Base-by-base conservation (phyloP, 2,797 vertebrate genomes). In the Sebastes flavidus region DNA sequence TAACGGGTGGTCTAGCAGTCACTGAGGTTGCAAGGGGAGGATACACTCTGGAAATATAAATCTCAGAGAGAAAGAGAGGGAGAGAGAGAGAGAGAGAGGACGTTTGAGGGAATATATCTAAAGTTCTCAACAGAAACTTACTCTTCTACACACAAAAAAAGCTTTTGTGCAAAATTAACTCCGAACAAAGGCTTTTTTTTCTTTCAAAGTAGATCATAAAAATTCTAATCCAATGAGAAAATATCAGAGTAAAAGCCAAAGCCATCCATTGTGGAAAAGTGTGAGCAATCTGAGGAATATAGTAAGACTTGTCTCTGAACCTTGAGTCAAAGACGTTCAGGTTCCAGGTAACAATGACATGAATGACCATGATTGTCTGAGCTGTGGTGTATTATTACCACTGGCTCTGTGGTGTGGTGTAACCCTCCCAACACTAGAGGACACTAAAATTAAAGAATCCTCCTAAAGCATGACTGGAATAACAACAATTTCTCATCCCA, bases 11-110 rank as follows among this genome's bases (percentile, higher is more conserved):
- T 81, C 74, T 30, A 32, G 68, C 75, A 83, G 79, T 58, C 78
- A 85, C 14, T 69, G 62, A 79, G 68, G 77, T n/a, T 72, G 49
- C 72, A 74, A 75, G 59, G 49, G 54, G 66, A 76, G 54, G 69
- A 83, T 30, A 72, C 69, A 78, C 62, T 29, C 10, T 74, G 66
- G 75, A 77, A 79, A 87, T 86, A 84, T 80, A 90, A 86, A 83
- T 84, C 66, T 84, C 38, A 16, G 12, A 52, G 24, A 72, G 24
- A 49, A 16, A 30, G 18, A 68, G 11, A 52, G 29, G 65, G 22
- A 52, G 18, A 24, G 18, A 71, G 27, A 46, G 29, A 3, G 27
- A 60, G 65, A 63, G n/a, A 65, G 59, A 34, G 24, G 16, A 60
- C 2, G 9, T 27, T 46, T 59, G 29, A 68, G 9, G 38, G 58